Evolutionary conservation across 2,797 vertebrate species (phyloP).

Genomic region (Rousettus madagascariensis): DNA sequence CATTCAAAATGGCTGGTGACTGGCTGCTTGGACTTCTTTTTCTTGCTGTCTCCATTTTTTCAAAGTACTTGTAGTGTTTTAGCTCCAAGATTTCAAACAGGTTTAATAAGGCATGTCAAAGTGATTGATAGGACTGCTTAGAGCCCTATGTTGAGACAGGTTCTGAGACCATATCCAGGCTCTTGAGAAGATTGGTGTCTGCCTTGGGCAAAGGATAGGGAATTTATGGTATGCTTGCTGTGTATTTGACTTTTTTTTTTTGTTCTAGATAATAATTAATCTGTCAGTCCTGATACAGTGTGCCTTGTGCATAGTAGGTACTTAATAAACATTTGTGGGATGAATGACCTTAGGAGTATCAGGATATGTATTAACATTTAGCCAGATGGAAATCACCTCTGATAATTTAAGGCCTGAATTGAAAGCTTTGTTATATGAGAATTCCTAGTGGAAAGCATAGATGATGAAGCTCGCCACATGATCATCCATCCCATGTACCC

Average conservation of each 20-base stretch:
- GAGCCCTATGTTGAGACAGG: neutral
- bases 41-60: neutral
- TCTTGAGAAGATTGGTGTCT: neutral
- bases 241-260: neutral
- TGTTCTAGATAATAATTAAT: neutral
- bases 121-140: neutral
- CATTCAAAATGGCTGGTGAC: neutral
- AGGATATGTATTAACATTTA: neutral
- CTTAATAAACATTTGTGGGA: neutral
- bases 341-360: neutral
- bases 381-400: neutral
- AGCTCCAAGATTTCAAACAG: neutral
- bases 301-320: neutral
- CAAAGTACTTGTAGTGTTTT: neutral
- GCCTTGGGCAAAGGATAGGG: neutral
- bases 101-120: too few species aligned
- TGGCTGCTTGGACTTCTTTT: neutral
- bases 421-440: neutral
- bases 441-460: neutral
- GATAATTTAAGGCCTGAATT: neutral
- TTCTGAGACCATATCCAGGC: neutral
- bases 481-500: too few species aligned
- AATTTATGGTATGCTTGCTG: neutral
- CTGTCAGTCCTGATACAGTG: neutral
- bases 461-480: neutral